Evolutionary conservation across 2,113 vertebrate species (phyloP).

Genomic region (Callopanchax toddi): DNA sequence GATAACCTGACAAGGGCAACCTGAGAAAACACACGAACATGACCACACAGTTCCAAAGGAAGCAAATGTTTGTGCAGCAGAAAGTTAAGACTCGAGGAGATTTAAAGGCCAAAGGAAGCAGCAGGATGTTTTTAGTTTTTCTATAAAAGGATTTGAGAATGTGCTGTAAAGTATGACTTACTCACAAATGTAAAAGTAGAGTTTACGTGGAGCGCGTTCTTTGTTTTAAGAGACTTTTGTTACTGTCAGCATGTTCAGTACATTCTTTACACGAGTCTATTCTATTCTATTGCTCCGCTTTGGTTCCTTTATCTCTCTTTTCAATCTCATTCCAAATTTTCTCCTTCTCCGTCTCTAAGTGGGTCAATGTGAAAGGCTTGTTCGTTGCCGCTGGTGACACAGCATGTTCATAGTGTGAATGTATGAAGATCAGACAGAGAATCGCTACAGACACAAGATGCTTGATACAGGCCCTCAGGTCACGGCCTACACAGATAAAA

Average conservation of each 20-base stretch:
- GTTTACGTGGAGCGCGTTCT: neutral
- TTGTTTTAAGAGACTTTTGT: no score
- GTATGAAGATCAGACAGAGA: conserved; percentile 6
- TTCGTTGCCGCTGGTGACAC: conserved; percentile 56
- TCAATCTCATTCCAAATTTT: conserved; percentile 40
- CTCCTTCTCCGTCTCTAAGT: conserved; percentile 33
- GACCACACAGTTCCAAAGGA: conserved; percentile 3
- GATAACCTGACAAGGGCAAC: conserved; percentile 53
- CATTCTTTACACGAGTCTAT: no score
- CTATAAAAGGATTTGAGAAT: neutral
- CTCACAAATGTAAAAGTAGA: neutral
- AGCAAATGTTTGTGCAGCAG: conserved; percentile 21
- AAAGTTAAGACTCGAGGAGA: neutral
- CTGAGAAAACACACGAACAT: conserved; percentile 18
- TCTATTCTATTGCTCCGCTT: conserved; percentile 24
- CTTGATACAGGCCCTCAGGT: conserved; percentile 26
- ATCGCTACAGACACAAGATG: neutral
- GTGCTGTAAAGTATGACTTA: neutral
- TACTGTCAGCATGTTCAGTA: neutral
- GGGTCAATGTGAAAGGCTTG: conserved; percentile 57
- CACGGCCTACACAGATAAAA: conserved; percentile 26
- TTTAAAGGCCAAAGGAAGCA: conserved; percentile 30
- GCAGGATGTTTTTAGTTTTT: neutral
- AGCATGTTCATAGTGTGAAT: conserved; percentile 25
- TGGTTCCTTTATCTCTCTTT: conserved; percentile 28